Percentiles rank a stretch among this genome's conserved stretches.
These are phyloP conservation scores for Oasisia sp. DNA, from an alignment of 2,888 invertebrate species.

Conservation along the genomic window DNA sequence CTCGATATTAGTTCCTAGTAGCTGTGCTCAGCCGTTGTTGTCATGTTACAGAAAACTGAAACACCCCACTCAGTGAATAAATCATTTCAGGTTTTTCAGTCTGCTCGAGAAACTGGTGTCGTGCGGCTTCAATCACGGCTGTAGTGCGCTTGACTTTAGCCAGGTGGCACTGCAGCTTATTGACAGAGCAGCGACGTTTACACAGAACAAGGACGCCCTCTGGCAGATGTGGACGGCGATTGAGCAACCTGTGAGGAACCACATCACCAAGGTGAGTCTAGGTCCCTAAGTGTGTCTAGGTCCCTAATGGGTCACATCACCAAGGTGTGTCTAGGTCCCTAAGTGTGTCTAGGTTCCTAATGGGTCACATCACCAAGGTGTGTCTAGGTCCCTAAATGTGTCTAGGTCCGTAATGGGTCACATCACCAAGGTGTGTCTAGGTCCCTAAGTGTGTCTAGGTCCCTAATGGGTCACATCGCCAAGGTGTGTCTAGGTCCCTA, in stretches of 20 bases:
- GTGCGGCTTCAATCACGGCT: conserved; percentile 46
- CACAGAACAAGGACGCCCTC: conserved; percentile 47
- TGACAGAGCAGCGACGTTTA: conserved; percentile 43
- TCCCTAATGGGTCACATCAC: not conserved
- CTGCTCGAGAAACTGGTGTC: conserved; percentile 49
- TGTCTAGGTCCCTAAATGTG: too few species aligned
- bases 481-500: conserved; percentile 33
- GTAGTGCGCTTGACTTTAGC: conserved; percentile 51
- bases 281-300: not conserved
- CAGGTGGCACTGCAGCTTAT: conserved; percentile 52
- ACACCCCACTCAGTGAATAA: too few species aligned
- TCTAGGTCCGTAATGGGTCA: too few species aligned
- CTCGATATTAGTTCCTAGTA: not conserved
- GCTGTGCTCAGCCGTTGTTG: not conserved
- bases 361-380: too few species aligned
- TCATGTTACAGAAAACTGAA: too few species aligned
- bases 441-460: too few species aligned
- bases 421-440: too few species aligned
- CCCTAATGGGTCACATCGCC: conserved; percentile 40
- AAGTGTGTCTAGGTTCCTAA: not conserved
- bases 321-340: not conserved
- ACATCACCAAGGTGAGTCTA: conserved; percentile 49
- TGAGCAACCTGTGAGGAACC: conserved; percentile 48
- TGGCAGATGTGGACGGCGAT: conserved; percentile 57
- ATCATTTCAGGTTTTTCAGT: conserved; percentile 48